Percentiles rank a stretch among this genome's conserved stretches.
phyloP scores from a whole-genome alignment of 2,888 invertebrate genomes.

The Ectemnius continuus region DNA sequence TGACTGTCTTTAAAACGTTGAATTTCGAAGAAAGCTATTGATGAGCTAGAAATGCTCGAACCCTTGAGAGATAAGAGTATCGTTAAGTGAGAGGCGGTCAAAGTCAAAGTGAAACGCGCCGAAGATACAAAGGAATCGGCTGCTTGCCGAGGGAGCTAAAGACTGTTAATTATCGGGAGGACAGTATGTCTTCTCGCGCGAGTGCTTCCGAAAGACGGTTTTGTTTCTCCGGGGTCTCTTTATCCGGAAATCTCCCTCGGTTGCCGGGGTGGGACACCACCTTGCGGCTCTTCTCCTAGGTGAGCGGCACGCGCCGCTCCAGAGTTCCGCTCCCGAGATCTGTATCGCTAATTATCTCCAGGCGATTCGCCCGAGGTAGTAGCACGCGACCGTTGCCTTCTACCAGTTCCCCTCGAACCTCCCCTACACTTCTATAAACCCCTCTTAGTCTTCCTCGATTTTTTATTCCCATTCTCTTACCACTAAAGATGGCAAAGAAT shows the following conservation, averaged over 20 bases:
- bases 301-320: conserved; percentile 42
- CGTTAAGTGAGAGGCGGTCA: background rate
- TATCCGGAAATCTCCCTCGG: conserved; percentile 60
- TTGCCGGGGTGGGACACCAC: conserved; percentile 52
- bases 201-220: conserved; percentile 33
- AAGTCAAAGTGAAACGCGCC: background rate
- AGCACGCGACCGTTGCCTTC: conserved; percentile 65
- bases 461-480: too few relatives aligned
- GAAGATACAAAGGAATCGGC: background rate
- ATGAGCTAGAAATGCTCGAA: too few relatives aligned
- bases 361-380: conserved; percentile 47
- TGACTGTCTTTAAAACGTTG: too few relatives aligned
- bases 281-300: conserved; percentile 59
- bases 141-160: conserved; percentile 27
- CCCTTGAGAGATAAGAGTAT: background rate
- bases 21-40: too few relatives aligned
- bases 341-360: conserved; percentile 66
- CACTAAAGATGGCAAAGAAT: too few relatives aligned
- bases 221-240: conserved; percentile 40
- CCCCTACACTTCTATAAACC: conserved; percentile 2
- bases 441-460: background rate
- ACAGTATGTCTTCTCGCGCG: conserved; percentile 27
- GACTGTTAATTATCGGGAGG: conserved; percentile 27
- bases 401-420: conserved; percentile 36
- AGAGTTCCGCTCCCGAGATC: conserved; percentile 57